These are phyloP conservation scores for Hofmannophila pseudospretella DNA, from an alignment of 2,888 invertebrate genomes.

Conservation along the genomic window DNA sequence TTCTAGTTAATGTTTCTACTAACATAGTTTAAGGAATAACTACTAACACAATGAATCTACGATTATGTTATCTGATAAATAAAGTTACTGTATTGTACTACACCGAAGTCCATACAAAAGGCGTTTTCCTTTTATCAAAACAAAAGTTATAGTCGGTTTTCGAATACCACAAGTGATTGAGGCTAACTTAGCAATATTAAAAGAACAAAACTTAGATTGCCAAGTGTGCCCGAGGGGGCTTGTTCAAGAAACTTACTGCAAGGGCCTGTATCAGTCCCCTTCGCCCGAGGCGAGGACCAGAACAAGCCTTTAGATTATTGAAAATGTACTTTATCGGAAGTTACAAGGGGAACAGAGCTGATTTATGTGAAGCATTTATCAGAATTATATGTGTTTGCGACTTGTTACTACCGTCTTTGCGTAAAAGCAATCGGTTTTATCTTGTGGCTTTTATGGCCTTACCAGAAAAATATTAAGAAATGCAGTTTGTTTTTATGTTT, in stretches of 20 bases:
- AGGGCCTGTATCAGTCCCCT: conserved; percentile 14
- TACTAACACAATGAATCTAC: no score
- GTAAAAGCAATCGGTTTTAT: conserved; percentile 1
- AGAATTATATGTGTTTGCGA: conserved; percentile 7
- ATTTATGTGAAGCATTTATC: conserved; percentile 10
- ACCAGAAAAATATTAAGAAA: no score
- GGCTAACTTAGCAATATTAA: conserved; percentile 14
- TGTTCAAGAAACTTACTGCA: conserved; percentile 14
- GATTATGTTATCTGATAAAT: no score
- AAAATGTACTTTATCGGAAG: conserved; percentile 7
- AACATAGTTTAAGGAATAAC: no score
- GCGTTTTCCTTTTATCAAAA: no score
- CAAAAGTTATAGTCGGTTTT: no score
- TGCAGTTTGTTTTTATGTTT: no score
- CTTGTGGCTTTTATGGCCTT: no score
- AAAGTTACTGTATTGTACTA: no score
- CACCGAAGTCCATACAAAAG: no score
- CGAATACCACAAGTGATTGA: conserved; percentile 3
- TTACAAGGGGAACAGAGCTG: background rate
- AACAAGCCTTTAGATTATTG: conserved; percentile 15
- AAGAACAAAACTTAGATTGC: conserved; percentile 22
- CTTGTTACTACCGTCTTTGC: conserved; percentile 1
- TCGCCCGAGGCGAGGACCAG: conserved; percentile 10
- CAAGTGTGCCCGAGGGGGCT: conserved; percentile 16
- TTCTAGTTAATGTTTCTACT: no score